Conservation (phyloP, 2,797 vertebrate species). For the Hirundo rustica region DNA sequence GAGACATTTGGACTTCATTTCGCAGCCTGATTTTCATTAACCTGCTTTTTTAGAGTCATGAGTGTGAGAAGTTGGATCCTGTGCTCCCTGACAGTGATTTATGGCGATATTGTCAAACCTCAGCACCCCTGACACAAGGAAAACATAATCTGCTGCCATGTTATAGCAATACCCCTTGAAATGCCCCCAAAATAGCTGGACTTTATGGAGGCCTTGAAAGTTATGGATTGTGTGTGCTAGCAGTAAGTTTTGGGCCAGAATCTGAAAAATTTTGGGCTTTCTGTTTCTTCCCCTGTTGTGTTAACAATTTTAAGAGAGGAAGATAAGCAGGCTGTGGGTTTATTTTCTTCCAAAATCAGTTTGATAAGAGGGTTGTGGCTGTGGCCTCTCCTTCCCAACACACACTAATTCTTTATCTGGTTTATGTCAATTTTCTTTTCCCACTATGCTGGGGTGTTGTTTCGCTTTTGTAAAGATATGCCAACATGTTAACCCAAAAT, state of each 20-base stretch:
- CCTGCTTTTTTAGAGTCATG: conserved; percentile 64
- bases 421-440: background rate
- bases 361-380: background rate
- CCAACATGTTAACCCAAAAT: rapidly evolving
- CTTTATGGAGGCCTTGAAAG: background rate
- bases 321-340: background rate
- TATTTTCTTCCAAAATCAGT: background rate
- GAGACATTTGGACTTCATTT: conserved; percentile 67
- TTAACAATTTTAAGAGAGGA: background rate
- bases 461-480: background rate
- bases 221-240: background rate
- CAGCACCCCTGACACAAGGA: conserved; percentile 45
- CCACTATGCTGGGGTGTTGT: background rate
- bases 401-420: background rate
- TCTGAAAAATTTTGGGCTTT: background rate
- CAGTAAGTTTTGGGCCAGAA: background rate
- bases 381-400: background rate
- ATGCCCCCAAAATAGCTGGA: background rate
- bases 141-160: conserved; percentile 55
- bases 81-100: conserved; percentile 71
- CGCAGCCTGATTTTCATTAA: conserved; percentile 77
- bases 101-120: conserved; percentile 45
- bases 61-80: conserved; percentile 63
- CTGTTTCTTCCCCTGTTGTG: background rate
- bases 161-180: conserved; percentile 22